Percentiles rank a stretch among this genome's conserved stretches.
Evolutionary conservation across 2,797 vertebrate genomes (phyloP).

Genomic region (Salmo trutta): DNA sequence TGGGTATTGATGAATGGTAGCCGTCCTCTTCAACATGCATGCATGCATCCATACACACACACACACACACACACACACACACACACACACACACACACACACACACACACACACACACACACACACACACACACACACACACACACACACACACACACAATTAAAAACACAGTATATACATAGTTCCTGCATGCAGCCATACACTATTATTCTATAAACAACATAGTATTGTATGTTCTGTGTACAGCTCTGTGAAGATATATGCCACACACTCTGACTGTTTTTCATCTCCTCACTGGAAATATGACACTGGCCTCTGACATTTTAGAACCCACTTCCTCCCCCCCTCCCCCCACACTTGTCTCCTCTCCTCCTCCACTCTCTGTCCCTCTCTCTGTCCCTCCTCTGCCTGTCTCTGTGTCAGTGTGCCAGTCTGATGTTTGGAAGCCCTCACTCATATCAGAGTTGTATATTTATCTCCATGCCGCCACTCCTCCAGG

Average conservation of each 20-base stretch:
- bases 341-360: background rate
- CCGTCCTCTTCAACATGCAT: too few species aligned
- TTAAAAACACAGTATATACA: background rate
- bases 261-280: background rate
- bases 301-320: slow-evolving; percentile 38
- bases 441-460: slow-evolving; percentile 63
- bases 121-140: background rate
- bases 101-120: too few species aligned
- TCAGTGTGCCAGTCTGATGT: slow-evolving; percentile 52
- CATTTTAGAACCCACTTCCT: slow-evolving; percentile 34
- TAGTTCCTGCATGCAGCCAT: background rate
- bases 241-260: slow-evolving; percentile 2
- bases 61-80: background rate
- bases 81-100: too few species aligned
- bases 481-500: slow-evolving; percentile 32
- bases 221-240: background rate
- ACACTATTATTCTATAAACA: background rate
- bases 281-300: slow-evolving; percentile 9
- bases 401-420: slow-evolving; percentile 9
- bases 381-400: background rate
- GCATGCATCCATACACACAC: background rate
- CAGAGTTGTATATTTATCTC: slow-evolving; percentile 67
- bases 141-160: background rate
- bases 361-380: background rate
- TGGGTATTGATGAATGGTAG: background rate